phyloP scores from a whole-genome alignment of 1,140 invertebrate species.

The Portunus trituberculatus region DNA sequence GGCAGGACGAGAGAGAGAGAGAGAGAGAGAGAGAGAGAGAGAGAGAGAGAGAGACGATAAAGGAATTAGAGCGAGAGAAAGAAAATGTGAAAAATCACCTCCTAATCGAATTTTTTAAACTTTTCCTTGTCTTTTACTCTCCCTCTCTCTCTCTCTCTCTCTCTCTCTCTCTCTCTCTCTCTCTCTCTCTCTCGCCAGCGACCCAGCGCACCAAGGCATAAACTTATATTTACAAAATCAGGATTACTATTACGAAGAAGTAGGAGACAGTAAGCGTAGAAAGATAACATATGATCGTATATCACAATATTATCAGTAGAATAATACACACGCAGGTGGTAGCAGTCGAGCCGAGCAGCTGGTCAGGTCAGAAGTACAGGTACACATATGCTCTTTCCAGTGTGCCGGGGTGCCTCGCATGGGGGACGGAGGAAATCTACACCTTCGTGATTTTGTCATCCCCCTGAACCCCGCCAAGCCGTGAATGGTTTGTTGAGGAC shows the following conservation, averaged over 20 bases:
- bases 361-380: neutral
- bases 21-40: neutral
- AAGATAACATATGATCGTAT: conserved; percentile 66
- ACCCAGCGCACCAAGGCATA: conserved; percentile 32
- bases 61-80: conserved; percentile 21
- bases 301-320: conserved; percentile 68
- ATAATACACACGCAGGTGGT: conserved; percentile 53
- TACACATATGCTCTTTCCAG: neutral
- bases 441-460: neutral
- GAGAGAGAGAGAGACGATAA: neutral
- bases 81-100: neutral
- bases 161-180: conserved; percentile 34
- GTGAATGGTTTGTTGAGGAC: neutral
- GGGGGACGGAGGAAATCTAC: neutral
- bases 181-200: conserved; percentile 38
- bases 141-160: conserved; percentile 18
- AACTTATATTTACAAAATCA: conserved; percentile 59
- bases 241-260: neutral
- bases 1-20: no score
- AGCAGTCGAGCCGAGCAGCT: conserved; percentile 27
- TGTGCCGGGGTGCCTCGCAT: neutral
- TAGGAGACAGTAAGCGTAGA: conserved; percentile 62
- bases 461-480: neutral
- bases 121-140: neutral
- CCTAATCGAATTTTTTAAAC: conserved; percentile 23